Conservation (phyloP, 1,140 invertebrate species). For the Bombyx mandarina region DNA sequence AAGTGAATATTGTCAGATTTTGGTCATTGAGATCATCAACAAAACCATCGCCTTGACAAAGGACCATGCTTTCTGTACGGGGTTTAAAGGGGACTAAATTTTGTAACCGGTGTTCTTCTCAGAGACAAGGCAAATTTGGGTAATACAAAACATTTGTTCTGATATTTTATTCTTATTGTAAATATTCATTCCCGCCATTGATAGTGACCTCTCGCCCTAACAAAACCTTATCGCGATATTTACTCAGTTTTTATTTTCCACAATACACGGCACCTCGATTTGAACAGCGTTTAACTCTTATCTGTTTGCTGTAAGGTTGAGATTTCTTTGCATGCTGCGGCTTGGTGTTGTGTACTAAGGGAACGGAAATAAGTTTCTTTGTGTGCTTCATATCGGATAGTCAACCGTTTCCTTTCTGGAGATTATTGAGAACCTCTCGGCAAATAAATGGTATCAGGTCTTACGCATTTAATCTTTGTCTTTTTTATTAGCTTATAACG, state of each 20-base stretch:
- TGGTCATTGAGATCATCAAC: too few species aligned
- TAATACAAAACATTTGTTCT: slow-evolving; percentile 19
- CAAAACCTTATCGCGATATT: slow-evolving; percentile 63
- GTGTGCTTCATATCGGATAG: slow-evolving; percentile 61
- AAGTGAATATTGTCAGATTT: too few species aligned
- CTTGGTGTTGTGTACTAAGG: slow-evolving; percentile 36
- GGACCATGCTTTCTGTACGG: too few species aligned
- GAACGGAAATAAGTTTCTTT: slow-evolving; percentile 68
- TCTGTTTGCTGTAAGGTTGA: slow-evolving; percentile 30
- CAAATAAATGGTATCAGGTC: slow-evolving; percentile 56
- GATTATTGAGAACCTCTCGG: slow-evolving; percentile 57
- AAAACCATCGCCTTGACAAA: too few species aligned
- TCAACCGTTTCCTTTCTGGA: slow-evolving; percentile 59
- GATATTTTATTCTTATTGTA: slow-evolving; percentile 5
- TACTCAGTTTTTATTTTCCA: slow-evolving; percentile 66
- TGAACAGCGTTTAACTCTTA: slow-evolving; percentile 7
- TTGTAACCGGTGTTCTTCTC: slow-evolving; percentile 11
- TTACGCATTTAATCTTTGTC: too few species aligned
- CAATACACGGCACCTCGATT: slow-evolving; percentile 38
- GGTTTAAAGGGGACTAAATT: too few species aligned
- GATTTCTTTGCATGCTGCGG: slow-evolving; percentile 24
- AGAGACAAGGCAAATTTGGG: slow-evolving; percentile 21
- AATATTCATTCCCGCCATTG: slow-evolving; percentile 37
- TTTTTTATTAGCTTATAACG: too few species aligned
- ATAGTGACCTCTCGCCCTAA: slow-evolving; percentile 58